phyloP scores from a whole-genome alignment of 1,140 invertebrate genomes.

The Orius insidiosus region DNA sequence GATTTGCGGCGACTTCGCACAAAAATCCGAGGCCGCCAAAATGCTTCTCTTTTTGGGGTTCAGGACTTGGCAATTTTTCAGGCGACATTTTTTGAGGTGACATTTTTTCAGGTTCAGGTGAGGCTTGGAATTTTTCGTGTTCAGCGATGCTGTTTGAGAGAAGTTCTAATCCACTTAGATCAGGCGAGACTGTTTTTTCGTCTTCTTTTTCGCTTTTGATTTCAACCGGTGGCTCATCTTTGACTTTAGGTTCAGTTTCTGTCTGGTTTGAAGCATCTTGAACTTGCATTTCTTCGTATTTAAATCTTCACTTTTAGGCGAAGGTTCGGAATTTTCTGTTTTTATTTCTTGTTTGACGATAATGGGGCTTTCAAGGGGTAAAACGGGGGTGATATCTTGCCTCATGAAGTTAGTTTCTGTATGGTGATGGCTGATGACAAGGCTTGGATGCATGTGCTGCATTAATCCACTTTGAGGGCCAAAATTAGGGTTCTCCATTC shows the following conservation, averaged over 20 bases:
- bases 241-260: constrained; percentile 33
- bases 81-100: constrained; percentile 7
- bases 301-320: not conserved
- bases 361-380: not conserved
- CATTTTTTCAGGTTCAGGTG: constrained; percentile 20
- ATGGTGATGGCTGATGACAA: constrained; percentile 12
- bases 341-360: constrained; percentile 10
- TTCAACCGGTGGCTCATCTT: constrained; percentile 23
- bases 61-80: constrained; percentile 10
- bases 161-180: constrained; percentile 61
- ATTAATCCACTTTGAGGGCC: not conserved
- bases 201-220: constrained; percentile 11
- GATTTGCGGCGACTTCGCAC: constrained; percentile 48
- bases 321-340: not conserved
- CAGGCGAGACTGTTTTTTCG: constrained; percentile 28
- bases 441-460: constrained; percentile 10
- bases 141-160: constrained; percentile 65
- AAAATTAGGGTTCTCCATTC: not conserved
- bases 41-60: constrained; percentile 1
- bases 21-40: constrained; percentile 57
- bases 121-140: constrained; percentile 42
- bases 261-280: constrained; percentile 68
- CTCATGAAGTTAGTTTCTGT: constrained; percentile 14
- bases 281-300: constrained; percentile 25
- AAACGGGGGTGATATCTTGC: not conserved